A percentile compares a stretch with the other conserved stretches of the same genome.
Evolutionary conservation across 2,888 invertebrate species (phyloP).

Genomic region (Drosophila prolongata): DNA sequence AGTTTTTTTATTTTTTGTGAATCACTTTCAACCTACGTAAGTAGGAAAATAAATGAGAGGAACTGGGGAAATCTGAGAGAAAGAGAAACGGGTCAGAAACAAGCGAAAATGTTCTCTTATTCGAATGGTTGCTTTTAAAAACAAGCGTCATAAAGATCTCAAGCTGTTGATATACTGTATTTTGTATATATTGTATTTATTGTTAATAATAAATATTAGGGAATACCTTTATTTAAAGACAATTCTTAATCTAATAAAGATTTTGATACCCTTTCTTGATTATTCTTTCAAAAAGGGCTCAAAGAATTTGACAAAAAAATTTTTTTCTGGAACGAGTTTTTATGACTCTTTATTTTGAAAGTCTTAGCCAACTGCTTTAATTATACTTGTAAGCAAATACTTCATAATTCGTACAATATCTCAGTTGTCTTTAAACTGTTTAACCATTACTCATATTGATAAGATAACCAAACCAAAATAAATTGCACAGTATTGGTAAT

Average conservation of each 20-base stretch:
- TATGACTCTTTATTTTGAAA: too few species aligned
- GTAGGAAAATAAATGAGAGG: constrained; percentile 13
- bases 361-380: too few species aligned
- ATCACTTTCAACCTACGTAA: constrained; percentile 28
- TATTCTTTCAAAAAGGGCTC: too few species aligned
- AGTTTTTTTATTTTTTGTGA: constrained; percentile 28
- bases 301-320: too few species aligned
- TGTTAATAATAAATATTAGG: background rate
- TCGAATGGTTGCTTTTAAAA: constrained; percentile 7
- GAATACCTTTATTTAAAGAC: too few species aligned
- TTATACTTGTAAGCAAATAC: background rate
- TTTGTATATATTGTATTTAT: background rate
- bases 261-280: background rate
- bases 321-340: too few species aligned
- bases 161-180: constrained; percentile 1
- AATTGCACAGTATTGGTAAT: background rate
- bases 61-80: background rate
- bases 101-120: constrained; percentile 5
- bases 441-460: constrained; percentile 16
- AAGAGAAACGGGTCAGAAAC: constrained; percentile 38
- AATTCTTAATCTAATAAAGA: too few species aligned
- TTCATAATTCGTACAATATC: constrained; percentile 4
- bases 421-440: background rate
- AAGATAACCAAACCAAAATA: constrained; percentile 21
- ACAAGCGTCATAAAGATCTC: background rate